Percentiles rank a stretch among this genome's conserved stretches.
Conservation (phyloP, 2,888 invertebrate species). For the Drosophila sordidula region DNA sequence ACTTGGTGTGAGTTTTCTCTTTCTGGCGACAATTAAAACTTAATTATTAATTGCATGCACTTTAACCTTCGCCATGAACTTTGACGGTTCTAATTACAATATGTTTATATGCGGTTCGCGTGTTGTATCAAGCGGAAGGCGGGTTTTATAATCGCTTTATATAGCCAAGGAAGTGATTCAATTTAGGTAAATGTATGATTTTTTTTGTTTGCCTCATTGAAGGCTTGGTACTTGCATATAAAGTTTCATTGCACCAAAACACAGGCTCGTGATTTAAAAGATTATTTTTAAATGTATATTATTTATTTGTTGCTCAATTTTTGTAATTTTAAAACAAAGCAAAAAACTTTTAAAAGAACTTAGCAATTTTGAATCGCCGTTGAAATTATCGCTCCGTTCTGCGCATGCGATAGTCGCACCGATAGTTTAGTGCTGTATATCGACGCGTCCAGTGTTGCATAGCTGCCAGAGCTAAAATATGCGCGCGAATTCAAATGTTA, state of each 20-base stretch:
- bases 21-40: slow-evolving; percentile 57
- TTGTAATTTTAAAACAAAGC: not conserved
- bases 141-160: slow-evolving; percentile 34
- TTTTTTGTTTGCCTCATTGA: not conserved
- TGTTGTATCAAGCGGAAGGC: slow-evolving; percentile 41
- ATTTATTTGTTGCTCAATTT: not conserved
- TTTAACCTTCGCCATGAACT: slow-evolving; percentile 76
- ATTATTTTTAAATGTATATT: not conserved
- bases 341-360: not conserved
- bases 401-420: slow-evolving; percentile 29
- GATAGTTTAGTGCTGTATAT: slow-evolving; percentile 34
- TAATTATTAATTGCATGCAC: slow-evolving; percentile 73
- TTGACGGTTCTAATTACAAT: slow-evolving; percentile 59
- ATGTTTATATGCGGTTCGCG: slow-evolving; percentile 50
- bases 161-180: slow-evolving; percentile 18
- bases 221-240: not conserved
- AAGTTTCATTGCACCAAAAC: not conserved
- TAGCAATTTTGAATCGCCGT: not conserved
- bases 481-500: slow-evolving; percentile 38
- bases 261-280: not conserved
- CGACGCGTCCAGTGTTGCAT: slow-evolving; percentile 13
- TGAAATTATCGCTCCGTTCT: not conserved
- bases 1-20: not conserved
- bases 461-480: not conserved
- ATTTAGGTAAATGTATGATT: slow-evolving; percentile 8